Evolutionary conservation across 2,888 invertebrate species (phyloP), one percentile per base, ranked within the genome.

Genomic region (Aporophyla nigra): DNA sequence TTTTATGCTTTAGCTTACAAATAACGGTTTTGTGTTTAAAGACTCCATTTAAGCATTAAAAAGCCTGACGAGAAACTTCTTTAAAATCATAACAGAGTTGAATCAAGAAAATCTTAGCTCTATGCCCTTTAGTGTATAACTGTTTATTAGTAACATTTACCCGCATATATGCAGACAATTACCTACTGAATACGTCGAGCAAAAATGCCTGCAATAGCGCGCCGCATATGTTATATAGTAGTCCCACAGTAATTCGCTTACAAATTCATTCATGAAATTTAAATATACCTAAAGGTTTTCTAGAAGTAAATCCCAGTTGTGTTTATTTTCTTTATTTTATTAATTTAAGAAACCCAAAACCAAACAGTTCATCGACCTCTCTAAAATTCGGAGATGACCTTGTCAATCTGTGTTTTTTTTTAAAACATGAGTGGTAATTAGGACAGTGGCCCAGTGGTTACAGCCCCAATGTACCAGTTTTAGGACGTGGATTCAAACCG

Each of bases 91-190:
- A 19, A 51, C 14, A 40, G 2, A 19, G 9, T 40, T 49, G 5
- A 5, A 54, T 27, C 9, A 43, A 21, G 1, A 51, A 27, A 19
- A 5, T 40, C 3, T 19, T 10, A 27, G 9, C n/a, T 19, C 3
- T 21, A 24, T 43, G 27, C 27, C 77, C 6, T 51, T 14, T 3
- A 3, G 7, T 40, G 19, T 27, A 49, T 10, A 56, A 53, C 72
- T 79, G 56, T 63, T 80, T 80, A 80, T 51, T 63, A 59, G 72
- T 58, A 71, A 78, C 40, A 70, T 61, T 19, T 40, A 71, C 54
- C 68, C 53, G 53, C 53, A 54, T 51, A 54, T 12, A 54, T 51
- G 54, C 51, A 56, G 62, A n/a, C 27, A 40, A n/a, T 19, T 56
- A 33, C 43, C 61, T 49, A 61, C 66, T 59, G 54, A 73, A 73